Evolutionary conservation across 2,113 vertebrate species (phyloP).

Genomic region (Dasyurus viverrinus): DNA sequence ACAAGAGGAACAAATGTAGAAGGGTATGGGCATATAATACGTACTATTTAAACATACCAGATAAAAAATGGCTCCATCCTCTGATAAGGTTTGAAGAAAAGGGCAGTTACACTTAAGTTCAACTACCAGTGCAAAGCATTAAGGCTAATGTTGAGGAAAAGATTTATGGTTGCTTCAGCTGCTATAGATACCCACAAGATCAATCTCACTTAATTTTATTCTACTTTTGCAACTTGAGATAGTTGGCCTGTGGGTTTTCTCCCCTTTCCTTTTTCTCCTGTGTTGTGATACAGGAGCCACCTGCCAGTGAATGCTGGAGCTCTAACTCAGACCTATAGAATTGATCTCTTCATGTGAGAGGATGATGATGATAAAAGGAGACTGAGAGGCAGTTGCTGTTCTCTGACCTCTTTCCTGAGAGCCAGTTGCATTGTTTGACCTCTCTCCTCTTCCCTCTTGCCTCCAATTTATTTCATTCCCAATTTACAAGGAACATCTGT

Average conservation of each 20-base stretch:
- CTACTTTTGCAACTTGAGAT: conserved; percentile 3
- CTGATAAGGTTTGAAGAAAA: neutral
- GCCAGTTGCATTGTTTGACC: no score
- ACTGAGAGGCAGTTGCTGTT: no score
- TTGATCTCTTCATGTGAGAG: no score
- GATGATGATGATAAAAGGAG: no score
- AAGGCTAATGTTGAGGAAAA: neutral
- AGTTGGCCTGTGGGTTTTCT: neutral
- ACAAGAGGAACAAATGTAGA: neutral
- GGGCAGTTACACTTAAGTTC: neutral
- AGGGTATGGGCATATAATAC: neutral
- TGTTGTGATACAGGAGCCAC: neutral
- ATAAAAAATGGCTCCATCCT: neutral
- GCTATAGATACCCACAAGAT: conserved; percentile 17
- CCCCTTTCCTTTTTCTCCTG: neutral
- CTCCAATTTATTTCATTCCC: no score
- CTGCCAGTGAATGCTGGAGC: no score
- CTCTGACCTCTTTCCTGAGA: no score
- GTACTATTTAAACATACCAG: neutral
- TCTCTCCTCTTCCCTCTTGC: no score
- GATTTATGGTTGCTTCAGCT: neutral
- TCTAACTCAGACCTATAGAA: no score
- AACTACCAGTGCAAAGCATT: neutral
- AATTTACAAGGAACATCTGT: no score
- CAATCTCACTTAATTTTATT: conserved; percentile 33